phyloP scores from a whole-genome alignment of 2,888 invertebrate species.

The Coenonympha glycerion region DNA sequence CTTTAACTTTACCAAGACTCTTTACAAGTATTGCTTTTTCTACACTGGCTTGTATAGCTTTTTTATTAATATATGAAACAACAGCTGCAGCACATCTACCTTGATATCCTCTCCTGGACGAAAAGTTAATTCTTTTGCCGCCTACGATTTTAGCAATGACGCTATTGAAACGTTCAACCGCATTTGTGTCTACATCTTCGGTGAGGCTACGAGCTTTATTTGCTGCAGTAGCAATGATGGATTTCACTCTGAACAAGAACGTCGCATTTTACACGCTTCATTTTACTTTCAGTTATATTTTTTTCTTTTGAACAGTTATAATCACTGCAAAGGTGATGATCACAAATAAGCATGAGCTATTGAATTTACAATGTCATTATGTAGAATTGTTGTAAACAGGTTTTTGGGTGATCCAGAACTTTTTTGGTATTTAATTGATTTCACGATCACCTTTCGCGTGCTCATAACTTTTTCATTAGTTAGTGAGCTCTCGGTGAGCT shows the following conservation, averaged over 20 bases:
- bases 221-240: conserved; percentile 12
- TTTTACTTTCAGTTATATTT: no score
- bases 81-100: no score
- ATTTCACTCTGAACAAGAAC: conserved; percentile 12
- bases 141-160: conserved; percentile 27
- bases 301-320: conserved; percentile 3
- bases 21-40: no score
- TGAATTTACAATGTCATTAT: not conserved
- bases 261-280: conserved; percentile 8
- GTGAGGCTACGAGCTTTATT: conserved; percentile 15
- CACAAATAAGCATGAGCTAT: conserved; percentile 3
- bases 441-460: conserved; percentile 17
- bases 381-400: not conserved
- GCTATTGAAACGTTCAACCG: conserved; percentile 20
- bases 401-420: not conserved
- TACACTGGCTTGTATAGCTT: no score
- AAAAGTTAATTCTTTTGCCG: conserved; percentile 20
- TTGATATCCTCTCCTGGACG: no score
- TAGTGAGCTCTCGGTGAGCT: not conserved
- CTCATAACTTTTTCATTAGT: conserved; percentile 15
- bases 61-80: no score
- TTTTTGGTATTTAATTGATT: conserved; percentile 11
- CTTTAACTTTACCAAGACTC: no score
- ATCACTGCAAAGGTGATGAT: not conserved
- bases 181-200: conserved; percentile 22